Percentiles rank a stretch among this genome's conserved stretches.
Evolutionary conservation across 2,888 invertebrate species (phyloP).

Genomic region (Hypomecis atomaria): DNA sequence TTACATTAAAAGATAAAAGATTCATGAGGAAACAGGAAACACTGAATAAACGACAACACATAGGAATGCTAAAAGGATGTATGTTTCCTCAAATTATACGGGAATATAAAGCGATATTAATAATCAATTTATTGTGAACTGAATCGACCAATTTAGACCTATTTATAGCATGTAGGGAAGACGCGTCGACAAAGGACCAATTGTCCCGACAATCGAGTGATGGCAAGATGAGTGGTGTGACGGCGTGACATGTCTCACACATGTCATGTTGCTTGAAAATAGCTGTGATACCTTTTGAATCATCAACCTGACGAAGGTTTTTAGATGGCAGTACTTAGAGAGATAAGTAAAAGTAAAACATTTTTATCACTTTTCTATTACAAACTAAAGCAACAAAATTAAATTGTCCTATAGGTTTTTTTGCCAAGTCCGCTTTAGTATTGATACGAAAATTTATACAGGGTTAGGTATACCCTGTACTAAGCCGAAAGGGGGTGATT

Average conservation of each 20-base stretch:
- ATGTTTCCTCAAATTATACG: slow-evolving; percentile 7
- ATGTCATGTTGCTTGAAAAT: slow-evolving; percentile 4
- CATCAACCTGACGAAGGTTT: background rate
- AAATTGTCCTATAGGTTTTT: too few relatives aligned
- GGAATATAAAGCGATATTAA: slow-evolving; percentile 44
- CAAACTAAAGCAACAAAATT: too few relatives aligned
- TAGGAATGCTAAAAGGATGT: background rate
- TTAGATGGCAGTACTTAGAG: background rate
- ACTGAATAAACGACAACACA: slow-evolving; percentile 1
- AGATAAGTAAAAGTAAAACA: too few relatives aligned
- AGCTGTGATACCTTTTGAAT: slow-evolving; percentile 1
- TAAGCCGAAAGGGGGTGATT: too few relatives aligned
- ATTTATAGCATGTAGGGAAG: slow-evolving; percentile 68
- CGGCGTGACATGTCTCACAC: slow-evolving; percentile 15
- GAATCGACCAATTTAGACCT: slow-evolving; percentile 67
- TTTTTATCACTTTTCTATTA: too few relatives aligned
- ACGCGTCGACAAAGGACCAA: slow-evolving; percentile 65
- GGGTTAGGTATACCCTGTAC: too few relatives aligned
- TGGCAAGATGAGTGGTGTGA: slow-evolving; percentile 29
- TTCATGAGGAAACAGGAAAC: slow-evolving; percentile 19
- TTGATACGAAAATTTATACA: background rate
- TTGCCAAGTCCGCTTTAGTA: too few relatives aligned
- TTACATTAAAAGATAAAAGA: background rate
- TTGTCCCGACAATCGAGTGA: slow-evolving; percentile 56
- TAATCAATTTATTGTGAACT: slow-evolving; percentile 54